Evolutionary conservation across 2,888 invertebrate genomes (phyloP).

Genomic region (Octonoba sinensis): DNA sequence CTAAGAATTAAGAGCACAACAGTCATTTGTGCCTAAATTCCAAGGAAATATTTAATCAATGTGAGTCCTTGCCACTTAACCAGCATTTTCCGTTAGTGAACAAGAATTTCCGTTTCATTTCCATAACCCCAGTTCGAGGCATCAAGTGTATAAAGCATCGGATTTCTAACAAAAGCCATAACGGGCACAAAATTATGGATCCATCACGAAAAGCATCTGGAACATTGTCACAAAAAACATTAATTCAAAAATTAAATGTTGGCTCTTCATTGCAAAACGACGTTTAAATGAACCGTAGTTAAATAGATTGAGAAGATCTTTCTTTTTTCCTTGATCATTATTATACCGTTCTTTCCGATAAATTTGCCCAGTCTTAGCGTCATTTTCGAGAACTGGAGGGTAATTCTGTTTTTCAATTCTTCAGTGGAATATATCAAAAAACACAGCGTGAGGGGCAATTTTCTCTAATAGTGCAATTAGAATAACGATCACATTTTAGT

Average conservation of each 20-base stretch:
- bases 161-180: no score
- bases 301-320: constrained; percentile 21
- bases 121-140: no score
- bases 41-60: no score
- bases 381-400: not conserved
- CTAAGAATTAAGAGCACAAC: no score
- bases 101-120: no score
- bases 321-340: constrained; percentile 11
- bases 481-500: constrained; percentile 47
- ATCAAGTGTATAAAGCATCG: no score
- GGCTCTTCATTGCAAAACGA: constrained; percentile 19
- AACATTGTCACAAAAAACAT: constrained; percentile 48
- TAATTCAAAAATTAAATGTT: constrained; percentile 38
- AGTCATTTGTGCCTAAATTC: no score
- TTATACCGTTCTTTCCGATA: constrained; percentile 20
- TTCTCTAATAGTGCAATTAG: constrained; percentile 43
- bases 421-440: constrained; percentile 3
- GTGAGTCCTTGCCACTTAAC: no score
- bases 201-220: constrained; percentile 1
- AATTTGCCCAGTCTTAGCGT: constrained; percentile 10
- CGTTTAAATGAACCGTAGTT: constrained; percentile 44
- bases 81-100: no score
- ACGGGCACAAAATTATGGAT: no score
- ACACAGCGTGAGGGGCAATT: constrained; percentile 16
- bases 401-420: constrained; percentile 16